phyloP scores from a whole-genome alignment of 2,113 vertebrate genomes.

The Argyrosomus japonicus region DNA sequence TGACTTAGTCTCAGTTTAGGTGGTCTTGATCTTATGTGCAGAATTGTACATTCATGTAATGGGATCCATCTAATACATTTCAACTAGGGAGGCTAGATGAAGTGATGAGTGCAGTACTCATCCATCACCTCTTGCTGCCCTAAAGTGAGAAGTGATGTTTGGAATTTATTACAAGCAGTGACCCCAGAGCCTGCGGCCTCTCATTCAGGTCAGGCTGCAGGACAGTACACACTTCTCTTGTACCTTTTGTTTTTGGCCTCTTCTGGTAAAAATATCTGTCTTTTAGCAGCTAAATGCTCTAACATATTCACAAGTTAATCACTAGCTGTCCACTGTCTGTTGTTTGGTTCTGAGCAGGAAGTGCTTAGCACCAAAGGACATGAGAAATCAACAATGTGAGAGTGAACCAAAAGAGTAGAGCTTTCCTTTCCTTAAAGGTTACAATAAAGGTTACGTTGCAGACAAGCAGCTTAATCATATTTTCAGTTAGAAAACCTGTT shows the following conservation, averaged over 20 bases:
- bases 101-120: not conserved
- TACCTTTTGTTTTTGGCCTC: not conserved
- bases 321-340: not conserved
- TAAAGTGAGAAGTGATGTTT: conserved; percentile 42
- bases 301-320: not conserved
- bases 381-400: not conserved
- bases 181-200: conserved; percentile 7
- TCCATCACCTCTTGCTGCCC: not conserved
- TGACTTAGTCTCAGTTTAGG: no score
- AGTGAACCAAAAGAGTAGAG: not conserved
- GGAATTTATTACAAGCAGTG: conserved; percentile 11
- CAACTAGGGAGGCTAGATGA: not conserved
- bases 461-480: not conserved
- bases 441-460: not conserved
- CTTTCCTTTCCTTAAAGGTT: no score
- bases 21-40: not conserved
- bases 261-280: not conserved
- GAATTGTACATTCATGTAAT: not conserved
- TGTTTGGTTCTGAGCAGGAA: not conserved
- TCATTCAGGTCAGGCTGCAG: conserved; percentile 16
- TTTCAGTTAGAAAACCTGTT: not conserved
- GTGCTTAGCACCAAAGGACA: no score
- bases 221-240: no score
- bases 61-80: not conserved
- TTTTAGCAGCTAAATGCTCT: not conserved